These are phyloP conservation scores for Eudyptes chrysolophus DNA, from an alignment of 2,113 vertebrate genomes.

Conservation along the genomic window DNA sequence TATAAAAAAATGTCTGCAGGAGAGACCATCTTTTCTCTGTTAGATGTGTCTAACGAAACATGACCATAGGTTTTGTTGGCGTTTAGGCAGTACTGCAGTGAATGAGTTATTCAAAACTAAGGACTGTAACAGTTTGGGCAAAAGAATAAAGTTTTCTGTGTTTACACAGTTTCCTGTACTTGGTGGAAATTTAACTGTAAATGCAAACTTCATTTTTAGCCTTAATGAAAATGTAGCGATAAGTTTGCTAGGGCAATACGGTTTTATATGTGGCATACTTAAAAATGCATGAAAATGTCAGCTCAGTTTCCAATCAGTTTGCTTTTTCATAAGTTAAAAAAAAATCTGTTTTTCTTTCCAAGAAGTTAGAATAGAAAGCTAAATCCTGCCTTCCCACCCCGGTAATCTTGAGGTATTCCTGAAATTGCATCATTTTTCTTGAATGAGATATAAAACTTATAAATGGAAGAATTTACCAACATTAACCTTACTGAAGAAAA, in stretches of 20 bases:
- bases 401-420: not conserved
- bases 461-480: not conserved
- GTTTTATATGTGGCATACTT: not conserved
- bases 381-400: not conserved
- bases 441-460: not conserved
- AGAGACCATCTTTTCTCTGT: not conserved
- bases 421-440: not conserved
- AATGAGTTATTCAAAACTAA: not conserved
- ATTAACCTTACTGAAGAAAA: not conserved
- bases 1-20: not conserved
- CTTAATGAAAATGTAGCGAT: not conserved
- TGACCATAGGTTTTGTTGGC: not conserved
- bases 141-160: not conserved
- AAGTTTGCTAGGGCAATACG: not conserved
- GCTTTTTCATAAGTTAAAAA: not conserved
- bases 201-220: not conserved
- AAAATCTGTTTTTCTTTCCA: not conserved
- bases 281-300: not conserved
- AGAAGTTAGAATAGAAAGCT: not conserved
- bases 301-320: not conserved
- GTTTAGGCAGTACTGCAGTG: not conserved
- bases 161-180: not conserved
- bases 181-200: not conserved
- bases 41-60: not conserved
- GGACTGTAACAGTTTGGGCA: not conserved